Percentiles rank a stretch among this genome's conserved stretches.
These are phyloP conservation scores for Sylvilagus bachmani DNA, from an alignment of 2,113 vertebrate genomes.

Conservation along the genomic window DNA sequence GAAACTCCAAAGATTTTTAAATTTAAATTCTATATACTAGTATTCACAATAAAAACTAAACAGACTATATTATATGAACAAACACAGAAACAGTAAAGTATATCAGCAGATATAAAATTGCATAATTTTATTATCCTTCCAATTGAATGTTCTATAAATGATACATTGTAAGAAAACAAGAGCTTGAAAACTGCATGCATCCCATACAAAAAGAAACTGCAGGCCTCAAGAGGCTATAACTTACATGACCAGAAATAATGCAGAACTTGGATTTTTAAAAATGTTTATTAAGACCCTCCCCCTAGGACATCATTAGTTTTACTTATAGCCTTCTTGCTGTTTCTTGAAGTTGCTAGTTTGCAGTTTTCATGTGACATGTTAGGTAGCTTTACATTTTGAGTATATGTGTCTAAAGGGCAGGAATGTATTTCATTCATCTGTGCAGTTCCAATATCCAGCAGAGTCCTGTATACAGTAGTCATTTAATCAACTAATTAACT, in stretches of 20 bases:
- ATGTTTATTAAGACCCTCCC: slow-evolving; percentile 35
- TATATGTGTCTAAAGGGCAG: slow-evolving; percentile 29
- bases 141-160: slow-evolving; percentile 48
- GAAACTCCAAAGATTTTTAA: slow-evolving; percentile 20
- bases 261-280: slow-evolving; percentile 39
- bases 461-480: not conserved
- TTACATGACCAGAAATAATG: not conserved
- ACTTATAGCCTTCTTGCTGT: not conserved
- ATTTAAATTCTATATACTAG: slow-evolving; percentile 8
- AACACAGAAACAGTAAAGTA: slow-evolving; percentile 28
- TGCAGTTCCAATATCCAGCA: not conserved
- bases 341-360: not conserved
- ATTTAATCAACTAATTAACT: not conserved
- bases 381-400: slow-evolving; percentile 35
- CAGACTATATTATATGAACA: slow-evolving; percentile 13
- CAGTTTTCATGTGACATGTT: slow-evolving; percentile 36
- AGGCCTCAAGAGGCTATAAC: not conserved
- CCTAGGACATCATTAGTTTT: slow-evolving; percentile 49
- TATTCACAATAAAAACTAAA: slow-evolving; percentile 62
- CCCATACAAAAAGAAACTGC: not conserved
- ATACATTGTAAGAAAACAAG: slow-evolving; percentile 5
- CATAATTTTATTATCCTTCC: slow-evolving; percentile 53
- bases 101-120: slow-evolving; percentile 20
- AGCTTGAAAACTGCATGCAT: not conserved
- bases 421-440: not conserved